Conservation (phyloP, 2,888 invertebrate genomes). For the Merodon equestris region DNA sequence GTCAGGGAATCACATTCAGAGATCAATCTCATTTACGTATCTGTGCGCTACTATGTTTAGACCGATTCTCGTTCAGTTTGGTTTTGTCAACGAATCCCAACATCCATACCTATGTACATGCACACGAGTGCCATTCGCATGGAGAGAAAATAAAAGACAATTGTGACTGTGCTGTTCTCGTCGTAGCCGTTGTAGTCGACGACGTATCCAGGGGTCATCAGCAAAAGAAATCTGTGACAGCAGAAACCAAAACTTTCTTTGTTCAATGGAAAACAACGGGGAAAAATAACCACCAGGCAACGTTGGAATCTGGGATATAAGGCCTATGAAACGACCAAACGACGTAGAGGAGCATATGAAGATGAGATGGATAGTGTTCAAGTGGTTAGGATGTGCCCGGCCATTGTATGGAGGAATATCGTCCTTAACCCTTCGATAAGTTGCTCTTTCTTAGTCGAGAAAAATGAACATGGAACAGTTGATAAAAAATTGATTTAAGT, state of each 20-base stretch:
- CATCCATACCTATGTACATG: neutral
- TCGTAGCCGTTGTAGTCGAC: conserved; percentile 37
- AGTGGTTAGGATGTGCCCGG: conserved; percentile 12
- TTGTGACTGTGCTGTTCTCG: too few species aligned
- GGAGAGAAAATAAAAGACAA: too few species aligned
- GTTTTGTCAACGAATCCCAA: conserved; percentile 21
- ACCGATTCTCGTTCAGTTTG: conserved; percentile 1
- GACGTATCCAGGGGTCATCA: conserved; percentile 65
- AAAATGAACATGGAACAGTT: too few species aligned
- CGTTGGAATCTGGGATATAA: conserved; percentile 31
- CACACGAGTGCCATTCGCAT: conserved; percentile 21
- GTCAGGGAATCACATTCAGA: conserved; percentile 62
- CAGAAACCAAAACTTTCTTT: conserved; percentile 65
- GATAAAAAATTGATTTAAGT: too few species aligned
- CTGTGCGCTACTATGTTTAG: conserved; percentile 56
- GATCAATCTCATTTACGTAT: conserved; percentile 69
- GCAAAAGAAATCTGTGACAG: conserved; percentile 65
- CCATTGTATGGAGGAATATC: too few species aligned
- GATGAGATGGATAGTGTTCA: conserved; percentile 38
- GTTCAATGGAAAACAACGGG: conserved; percentile 46
- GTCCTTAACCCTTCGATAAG: too few species aligned
- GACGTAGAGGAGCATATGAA: conserved; percentile 15
- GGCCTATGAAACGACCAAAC: conserved; percentile 29
- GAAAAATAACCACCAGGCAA: conserved; percentile 15
- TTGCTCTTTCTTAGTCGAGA: too few species aligned